A percentile compares a stretch with the other conserved stretches of the same genome.
phyloP scores from a whole-genome alignment of 1,140 invertebrate species.

The Drosophila saltans region DNA sequence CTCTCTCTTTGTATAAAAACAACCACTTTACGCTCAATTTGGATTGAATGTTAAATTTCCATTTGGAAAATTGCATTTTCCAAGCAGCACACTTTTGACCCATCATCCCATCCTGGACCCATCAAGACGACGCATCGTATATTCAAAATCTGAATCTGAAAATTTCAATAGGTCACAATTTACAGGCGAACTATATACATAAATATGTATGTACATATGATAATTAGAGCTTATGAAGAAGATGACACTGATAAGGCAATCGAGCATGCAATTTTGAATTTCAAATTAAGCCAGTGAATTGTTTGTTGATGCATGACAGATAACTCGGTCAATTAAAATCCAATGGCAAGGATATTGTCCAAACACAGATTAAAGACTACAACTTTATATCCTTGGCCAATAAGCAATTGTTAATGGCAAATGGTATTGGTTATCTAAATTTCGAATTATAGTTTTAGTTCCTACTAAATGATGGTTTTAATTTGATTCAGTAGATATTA shows the following conservation, averaged over 20 bases:
- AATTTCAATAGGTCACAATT: constrained; percentile 11
- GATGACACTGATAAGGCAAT: constrained; percentile 6
- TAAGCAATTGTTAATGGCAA: too few relatives aligned
- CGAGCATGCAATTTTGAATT: constrained; percentile 2
- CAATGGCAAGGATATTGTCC: too few relatives aligned
- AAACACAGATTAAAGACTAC: too few relatives aligned
- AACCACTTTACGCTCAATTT: constrained; percentile 69
- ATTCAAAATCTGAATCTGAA: constrained; percentile 12
- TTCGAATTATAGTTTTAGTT: too few relatives aligned
- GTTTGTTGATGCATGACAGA: not conserved
- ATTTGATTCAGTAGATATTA: too few relatives aligned
- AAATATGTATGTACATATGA: not conserved
- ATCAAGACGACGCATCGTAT: constrained; percentile 1
- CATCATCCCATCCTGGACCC: not conserved
- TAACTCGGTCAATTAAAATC: not conserved
- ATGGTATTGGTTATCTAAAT: too few relatives aligned
- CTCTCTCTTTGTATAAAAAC: constrained; percentile 41
- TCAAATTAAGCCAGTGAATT: not conserved
- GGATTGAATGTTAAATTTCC: constrained; percentile 55
- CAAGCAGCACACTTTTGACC: constrained; percentile 29
- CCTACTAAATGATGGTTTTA: too few relatives aligned
- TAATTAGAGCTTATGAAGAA: not conserved
- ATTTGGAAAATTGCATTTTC: constrained; percentile 50
- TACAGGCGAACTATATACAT: not conserved
- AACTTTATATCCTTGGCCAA: too few relatives aligned